Evolutionary conservation across 2,797 vertebrate species (phyloP).

Genomic region (Enteromius unitaeniatus): DNA sequence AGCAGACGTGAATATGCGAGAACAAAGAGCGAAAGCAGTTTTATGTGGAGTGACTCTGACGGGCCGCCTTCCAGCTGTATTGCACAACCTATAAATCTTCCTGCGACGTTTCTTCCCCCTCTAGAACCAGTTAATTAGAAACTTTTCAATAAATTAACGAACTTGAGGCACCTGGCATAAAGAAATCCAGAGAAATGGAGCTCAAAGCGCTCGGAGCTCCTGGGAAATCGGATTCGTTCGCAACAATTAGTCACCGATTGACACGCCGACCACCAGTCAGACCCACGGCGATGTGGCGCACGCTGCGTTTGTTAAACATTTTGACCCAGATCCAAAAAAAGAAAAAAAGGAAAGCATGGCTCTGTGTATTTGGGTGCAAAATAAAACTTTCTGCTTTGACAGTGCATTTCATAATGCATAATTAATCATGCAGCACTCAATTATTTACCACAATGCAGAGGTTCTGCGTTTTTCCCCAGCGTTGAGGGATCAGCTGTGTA

Average conservation of each 20-base stretch:
- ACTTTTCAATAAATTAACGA: conserved; percentile 55
- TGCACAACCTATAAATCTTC: conserved; percentile 46
- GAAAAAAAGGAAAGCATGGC: neutral
- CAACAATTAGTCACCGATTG: conserved; percentile 55
- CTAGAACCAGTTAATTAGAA: conserved; percentile 49
- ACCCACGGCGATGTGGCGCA: neutral
- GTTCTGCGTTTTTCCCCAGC: neutral
- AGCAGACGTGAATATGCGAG: conserved; percentile 26
- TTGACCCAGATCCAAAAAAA: conserved; percentile 30
- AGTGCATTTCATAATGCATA: conserved; percentile 42
- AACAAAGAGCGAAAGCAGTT: conserved; percentile 28
- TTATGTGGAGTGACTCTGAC: conserved; percentile 29
- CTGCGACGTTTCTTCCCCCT: conserved; percentile 28
- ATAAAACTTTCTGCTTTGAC: conserved; percentile 20
- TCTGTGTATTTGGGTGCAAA: conserved; percentile 23
- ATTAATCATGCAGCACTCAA: conserved; percentile 29
- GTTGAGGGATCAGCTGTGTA: conserved; percentile 8
- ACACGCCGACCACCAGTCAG: conserved; percentile 21
- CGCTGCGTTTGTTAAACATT: conserved; percentile 13
- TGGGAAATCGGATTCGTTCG: conserved; percentile 41
- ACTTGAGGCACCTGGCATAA: conserved; percentile 48
- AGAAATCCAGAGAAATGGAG: conserved; percentile 20
- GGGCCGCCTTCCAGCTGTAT: conserved; percentile 43
- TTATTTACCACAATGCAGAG: conserved; percentile 29
- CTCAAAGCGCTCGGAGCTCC: conserved; percentile 4